Conservation (phyloP, 23 tunicate genomes). For the Oikopleura dioica region DNA sequence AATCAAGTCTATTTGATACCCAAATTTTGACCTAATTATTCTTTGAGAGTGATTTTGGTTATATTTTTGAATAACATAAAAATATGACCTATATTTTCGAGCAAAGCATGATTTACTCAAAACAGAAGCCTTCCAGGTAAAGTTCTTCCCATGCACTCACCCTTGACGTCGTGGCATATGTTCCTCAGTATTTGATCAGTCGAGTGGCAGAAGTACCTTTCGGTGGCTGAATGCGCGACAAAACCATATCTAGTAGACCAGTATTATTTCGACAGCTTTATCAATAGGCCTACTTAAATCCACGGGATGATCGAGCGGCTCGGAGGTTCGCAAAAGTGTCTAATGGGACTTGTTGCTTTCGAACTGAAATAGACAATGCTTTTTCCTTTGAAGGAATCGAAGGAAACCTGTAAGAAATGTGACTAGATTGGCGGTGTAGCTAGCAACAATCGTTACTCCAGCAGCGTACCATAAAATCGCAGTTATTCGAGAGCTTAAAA, state of each 20-base stretch:
- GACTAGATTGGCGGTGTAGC: not conserved
- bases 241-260: too few species aligned
- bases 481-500: not conserved
- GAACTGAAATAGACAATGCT: not conserved
- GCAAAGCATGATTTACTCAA: too few species aligned
- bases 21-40: too few species aligned
- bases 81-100: too few species aligned
- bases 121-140: too few species aligned
- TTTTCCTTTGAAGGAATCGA: not conserved
- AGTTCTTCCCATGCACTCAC: too few species aligned
- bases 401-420: not conserved
- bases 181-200: not conserved
- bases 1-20: too few species aligned
- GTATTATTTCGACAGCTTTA: too few species aligned
- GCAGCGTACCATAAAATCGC: not conserved
- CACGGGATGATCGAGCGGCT: not conserved
- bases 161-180: not conserved
- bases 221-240: not conserved
- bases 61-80: too few species aligned
- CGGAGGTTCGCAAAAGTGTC: not conserved
- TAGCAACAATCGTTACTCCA: not conserved
- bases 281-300: too few species aligned
- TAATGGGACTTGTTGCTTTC: not conserved
- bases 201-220: not conserved
- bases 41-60: too few species aligned